Base-by-base conservation (phyloP, 2,797 vertebrate genomes). In the Serranus cabrilla region DNA sequence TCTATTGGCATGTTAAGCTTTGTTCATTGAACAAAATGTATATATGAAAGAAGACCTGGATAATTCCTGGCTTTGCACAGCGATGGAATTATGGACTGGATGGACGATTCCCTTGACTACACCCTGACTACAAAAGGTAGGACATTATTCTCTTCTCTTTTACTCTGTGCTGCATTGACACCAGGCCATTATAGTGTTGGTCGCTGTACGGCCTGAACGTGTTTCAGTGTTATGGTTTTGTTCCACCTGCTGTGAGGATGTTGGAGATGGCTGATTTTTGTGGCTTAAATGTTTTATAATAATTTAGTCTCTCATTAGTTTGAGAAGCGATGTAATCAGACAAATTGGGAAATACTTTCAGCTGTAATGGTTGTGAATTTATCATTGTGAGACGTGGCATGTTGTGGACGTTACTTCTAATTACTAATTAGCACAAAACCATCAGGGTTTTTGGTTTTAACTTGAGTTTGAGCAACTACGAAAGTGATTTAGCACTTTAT, bases 401-500 rank as follows among this genome's bases (percentile, higher is more conserved):
- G 59, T 43, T n/a, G n/a, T n/a, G n/a, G n/a, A n/a, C n/a, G n/a
- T n/a, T n/a, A n/a, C n/a, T n/a, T n/a, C n/a, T n/a, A n/a, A n/a
- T 0, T 14, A 18, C 65, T 74, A 63, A 70, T 61, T 3, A 8
- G 49, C 21, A 42, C 14, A 52, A 49, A 49, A 37, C 34, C 47
- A 20, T 25, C 1, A 17, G 1, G 45, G 6, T 12, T 45, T 45
- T 40, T 40, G 10, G 23, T 39, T 40, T 69, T 6, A 74, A 23
- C 60, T 18, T 65, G 47, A 42, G 16, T 72, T 54, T 51, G 18
- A 55, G 43, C 17, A 14, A 45, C 45, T 34, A 4, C n/a, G 10
- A n/a, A 69, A n/a, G 21, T 34, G 59, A 66, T 65, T 27, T 42
- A 50, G 31, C 43, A 51, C 59, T 65, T 58, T 64, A 5, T 63